Base-by-base conservation (phyloP, 53 echinoderm and acorn worm species). In the Mesocentrotus franciscanus region DNA sequence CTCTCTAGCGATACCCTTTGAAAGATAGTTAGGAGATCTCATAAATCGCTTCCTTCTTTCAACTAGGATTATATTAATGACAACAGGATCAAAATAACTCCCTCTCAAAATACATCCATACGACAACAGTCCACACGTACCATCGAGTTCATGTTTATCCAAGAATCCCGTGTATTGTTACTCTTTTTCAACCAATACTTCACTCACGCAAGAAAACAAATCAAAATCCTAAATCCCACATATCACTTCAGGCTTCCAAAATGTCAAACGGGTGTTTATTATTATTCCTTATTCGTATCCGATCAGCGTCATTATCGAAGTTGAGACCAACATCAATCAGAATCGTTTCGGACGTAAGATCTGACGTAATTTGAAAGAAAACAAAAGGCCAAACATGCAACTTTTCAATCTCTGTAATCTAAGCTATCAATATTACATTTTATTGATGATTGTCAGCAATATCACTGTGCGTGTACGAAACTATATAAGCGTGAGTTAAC, bases 271-370 rank as follows among this genome's bases (percentile, higher is more conserved):
- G 58, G 57, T 84, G 84, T 42, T 11, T n/a, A n/a, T 6, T 42
- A 0, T 22, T 49, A n/a, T 13, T 56, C 27, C 10, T 27, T 27
- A 26, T 58, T 87, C 58, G 58, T 87, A 20, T n/a, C 59, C 26
- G 87, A 87, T 59, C 58, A 58, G 11, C 9, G 10, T 27, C 11
- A 87, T 57, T 58, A 58, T 58, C 13, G 59, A 27, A 58, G 57
- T 27, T 56, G 12, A 87, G 87, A 57, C 57, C 27, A n/a, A 20
- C 18, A 58, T 87, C 87, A 27, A 27, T 87, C 87, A 24, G 9
- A 57, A 87, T 87, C 58, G 87, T 11, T 11, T 87, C 58, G 27
- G 87, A 87, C 87, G 87, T 87, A 56, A 58, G 12, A n/a, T 26
- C 29, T 58, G 87, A 58, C 87, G 87, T 6, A 36, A 36, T 5